A percentile compares a stretch with the other conserved stretches of the same genome.
Evolutionary conservation across 2,113 vertebrate genomes (phyloP).

Genomic region (Python bivittatus): DNA sequence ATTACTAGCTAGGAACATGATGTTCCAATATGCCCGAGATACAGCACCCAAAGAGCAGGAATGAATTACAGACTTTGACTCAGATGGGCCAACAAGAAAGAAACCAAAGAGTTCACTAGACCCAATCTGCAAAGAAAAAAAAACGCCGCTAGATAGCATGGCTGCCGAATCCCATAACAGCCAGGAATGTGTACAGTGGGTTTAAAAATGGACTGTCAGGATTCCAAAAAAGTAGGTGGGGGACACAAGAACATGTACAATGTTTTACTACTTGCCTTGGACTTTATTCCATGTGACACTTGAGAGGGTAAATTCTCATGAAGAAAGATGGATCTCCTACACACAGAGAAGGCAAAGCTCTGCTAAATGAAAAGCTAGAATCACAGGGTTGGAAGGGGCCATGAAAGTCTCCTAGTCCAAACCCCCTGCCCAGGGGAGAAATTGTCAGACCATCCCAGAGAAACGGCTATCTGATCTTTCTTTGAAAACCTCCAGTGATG

Average conservation of each 20-base stretch:
- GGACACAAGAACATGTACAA: no score
- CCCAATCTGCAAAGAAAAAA: background rate
- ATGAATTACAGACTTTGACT: background rate
- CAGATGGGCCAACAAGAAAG: background rate
- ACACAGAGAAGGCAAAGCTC: background rate
- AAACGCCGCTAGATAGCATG: background rate
- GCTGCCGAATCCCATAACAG: background rate
- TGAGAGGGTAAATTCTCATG: background rate
- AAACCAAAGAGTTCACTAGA: background rate
- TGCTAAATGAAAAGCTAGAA: no score
- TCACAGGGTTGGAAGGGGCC: no score
- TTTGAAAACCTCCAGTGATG: no score
- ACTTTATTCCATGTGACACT: no score
- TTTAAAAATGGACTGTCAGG: background rate
- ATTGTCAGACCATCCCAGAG: no score
- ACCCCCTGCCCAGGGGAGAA: no score
- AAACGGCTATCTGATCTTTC: no score
- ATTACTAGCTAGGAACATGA: no score
- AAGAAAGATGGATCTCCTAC: background rate
- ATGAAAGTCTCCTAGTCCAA: no score
- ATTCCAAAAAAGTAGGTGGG: no score
- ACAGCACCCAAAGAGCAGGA: no score
- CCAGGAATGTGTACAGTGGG: background rate
- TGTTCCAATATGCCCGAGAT: background rate
- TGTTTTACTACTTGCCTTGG: background rate